These are phyloP conservation scores for Lordiphosa collinella DNA, from an alignment of 1,140 invertebrate genomes.

Conservation along the genomic window DNA sequence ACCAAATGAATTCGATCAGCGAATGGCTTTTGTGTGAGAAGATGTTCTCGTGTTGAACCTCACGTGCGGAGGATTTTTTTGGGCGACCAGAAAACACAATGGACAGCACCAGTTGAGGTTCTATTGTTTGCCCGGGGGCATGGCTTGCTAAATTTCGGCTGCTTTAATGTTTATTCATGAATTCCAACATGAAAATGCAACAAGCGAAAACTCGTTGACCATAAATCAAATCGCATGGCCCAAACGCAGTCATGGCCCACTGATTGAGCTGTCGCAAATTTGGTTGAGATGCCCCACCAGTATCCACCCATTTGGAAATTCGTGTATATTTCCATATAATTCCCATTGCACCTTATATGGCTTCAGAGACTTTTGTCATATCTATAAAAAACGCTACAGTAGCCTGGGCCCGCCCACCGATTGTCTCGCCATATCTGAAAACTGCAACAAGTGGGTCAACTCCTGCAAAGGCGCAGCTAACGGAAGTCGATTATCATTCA, in stretches of 20 bases:
- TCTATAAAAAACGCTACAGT: conserved; percentile 20
- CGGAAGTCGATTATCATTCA: conserved; percentile 46
- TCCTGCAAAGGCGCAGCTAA: conserved; percentile 15
- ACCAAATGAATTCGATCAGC: conserved; percentile 51
- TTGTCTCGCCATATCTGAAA: conserved; percentile 19
- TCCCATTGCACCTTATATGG: conserved; percentile 45
- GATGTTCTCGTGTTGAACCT: conserved; percentile 55
- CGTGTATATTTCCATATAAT: conserved; percentile 57
- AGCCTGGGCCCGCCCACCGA: conserved; percentile 47
- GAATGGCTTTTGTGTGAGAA: conserved; percentile 54
- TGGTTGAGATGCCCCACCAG: conserved; percentile 63
- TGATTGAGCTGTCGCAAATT: conserved; percentile 75
- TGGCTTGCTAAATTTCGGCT: conserved; percentile 62
- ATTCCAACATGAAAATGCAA: conserved; percentile 74
- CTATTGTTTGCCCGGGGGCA: conserved; percentile 57
- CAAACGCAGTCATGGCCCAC: conserved; percentile 68
- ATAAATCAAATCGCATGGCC: conserved; percentile 63
- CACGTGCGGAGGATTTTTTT: conserved; percentile 40
- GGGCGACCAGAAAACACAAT: conserved; percentile 68
- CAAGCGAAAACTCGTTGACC: conserved; percentile 53
- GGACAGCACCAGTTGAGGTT: conserved; percentile 51
- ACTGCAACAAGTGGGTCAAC: conserved; percentile 34
- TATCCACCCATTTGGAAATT: conserved; percentile 53
- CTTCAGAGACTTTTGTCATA: conserved; percentile 60
- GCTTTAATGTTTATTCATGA: conserved; percentile 77